These are phyloP conservation scores for Doryteuthis pealeii DNA, from an alignment of 1,140 invertebrate genomes.

Conservation along the genomic window DNA sequence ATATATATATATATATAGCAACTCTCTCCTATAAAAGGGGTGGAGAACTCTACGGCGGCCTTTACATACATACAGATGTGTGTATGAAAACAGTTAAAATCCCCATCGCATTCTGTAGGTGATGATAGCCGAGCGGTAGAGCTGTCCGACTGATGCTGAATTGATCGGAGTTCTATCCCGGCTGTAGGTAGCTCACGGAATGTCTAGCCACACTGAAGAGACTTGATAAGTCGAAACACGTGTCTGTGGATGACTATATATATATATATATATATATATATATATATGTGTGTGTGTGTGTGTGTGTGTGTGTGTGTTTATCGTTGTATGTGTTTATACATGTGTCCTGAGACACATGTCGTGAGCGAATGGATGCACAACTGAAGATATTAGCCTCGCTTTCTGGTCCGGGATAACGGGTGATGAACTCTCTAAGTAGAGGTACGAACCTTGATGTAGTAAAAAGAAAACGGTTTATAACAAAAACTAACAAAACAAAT, in stretches of 20 bases:
- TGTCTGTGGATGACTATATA: not conserved
- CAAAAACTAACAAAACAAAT: not conserved
- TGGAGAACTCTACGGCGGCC: too few relatives aligned
- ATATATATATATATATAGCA: too few relatives aligned
- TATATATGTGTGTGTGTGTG: not conserved
- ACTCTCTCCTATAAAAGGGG: too few relatives aligned
- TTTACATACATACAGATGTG: too few relatives aligned
- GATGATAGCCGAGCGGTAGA: too few relatives aligned
- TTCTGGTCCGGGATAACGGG: not conserved
- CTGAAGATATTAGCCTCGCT: not conserved
- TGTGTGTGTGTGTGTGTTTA: conserved; percentile 4
- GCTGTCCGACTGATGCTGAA: too few relatives aligned
- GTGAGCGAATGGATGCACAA: not conserved
- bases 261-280: conserved; percentile 5
- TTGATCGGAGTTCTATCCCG: too few relatives aligned
- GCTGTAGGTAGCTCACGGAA: too few relatives aligned
- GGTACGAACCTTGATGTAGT: not conserved
- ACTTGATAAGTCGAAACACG: too few relatives aligned
- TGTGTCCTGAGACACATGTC: conserved; percentile 9
- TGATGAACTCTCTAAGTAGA: conserved; percentile 2
- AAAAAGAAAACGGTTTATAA: not conserved
- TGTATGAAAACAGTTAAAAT: too few relatives aligned
- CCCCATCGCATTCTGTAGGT: too few relatives aligned
- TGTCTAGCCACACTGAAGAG: too few relatives aligned
- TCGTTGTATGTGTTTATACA: not conserved